Evolutionary conservation across 2,797 vertebrate genomes (phyloP), one percentile per base, ranked within the genome.

Genomic region (Acridotheres tristis): DNA sequence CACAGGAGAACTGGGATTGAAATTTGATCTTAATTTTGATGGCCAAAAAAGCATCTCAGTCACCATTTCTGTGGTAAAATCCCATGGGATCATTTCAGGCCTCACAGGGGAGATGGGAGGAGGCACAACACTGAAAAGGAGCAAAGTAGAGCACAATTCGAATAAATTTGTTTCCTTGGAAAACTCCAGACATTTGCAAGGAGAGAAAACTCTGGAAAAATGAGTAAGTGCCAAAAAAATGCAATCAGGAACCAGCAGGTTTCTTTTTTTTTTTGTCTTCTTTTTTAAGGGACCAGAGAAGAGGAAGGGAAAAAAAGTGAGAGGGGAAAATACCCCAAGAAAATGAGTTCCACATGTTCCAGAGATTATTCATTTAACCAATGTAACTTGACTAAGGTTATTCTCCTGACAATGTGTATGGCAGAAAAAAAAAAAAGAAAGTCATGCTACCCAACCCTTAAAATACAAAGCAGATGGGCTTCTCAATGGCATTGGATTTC

Each of bases 311-410:
- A 68, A 79, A 50, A 40, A 63, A 90, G 26, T 1, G 4, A 91
- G 82, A 88, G 51, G 55, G 77, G 84, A 73, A 96, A 96, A 95
- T 90, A 94, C 93, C 95, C 93, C 80, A 69, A 88, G 92, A 85
- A 98, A 98, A 98, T 98, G 65, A 97, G 96, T 97, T 98, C 97
- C 98, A 98, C 91, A 98, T 98, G 98, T 91, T 96, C 62, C 95
- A 96, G 94, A 94, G 93, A 96, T 95, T 89, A 93, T 91, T 93
- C 92, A 88, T 89, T 94, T 92, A 93, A 89, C 89, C 95, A 59
- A 13, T 93, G 96, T 95, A 98, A 97, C 91, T 72, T 84, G 94
- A 97, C 97, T 73, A 81, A 95, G 94, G 95, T 94, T 92, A 91
- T 93, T 88, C 90, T 95, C 93, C 47, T 83, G 96, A 97, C 97